Evolutionary conservation across 2,113 vertebrate genomes (phyloP).

Genomic region (Lycaon pictus): DNA sequence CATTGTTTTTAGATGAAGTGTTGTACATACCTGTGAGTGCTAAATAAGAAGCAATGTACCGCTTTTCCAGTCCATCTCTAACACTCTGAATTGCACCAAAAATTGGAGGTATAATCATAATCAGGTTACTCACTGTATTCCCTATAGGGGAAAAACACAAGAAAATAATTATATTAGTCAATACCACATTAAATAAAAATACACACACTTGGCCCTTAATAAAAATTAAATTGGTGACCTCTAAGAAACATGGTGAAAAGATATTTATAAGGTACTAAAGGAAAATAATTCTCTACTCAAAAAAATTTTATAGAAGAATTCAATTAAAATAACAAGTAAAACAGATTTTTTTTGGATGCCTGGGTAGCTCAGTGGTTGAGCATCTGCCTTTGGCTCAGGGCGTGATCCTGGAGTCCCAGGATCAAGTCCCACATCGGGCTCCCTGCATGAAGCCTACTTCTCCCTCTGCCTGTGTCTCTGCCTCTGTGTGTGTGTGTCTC

Average conservation of each 20-base stretch:
- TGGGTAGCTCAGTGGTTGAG: too few relatives aligned
- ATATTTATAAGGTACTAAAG: constrained; percentile 26
- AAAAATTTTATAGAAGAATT: constrained; percentile 37
- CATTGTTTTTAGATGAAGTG: constrained; percentile 5
- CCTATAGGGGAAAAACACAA: constrained; percentile 88
- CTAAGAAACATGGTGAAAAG: constrained; percentile 14
- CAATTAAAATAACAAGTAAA: constrained; percentile 62
- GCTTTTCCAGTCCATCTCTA: constrained; percentile 94
- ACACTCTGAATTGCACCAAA: constrained; percentile 95
- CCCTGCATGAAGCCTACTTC: too few relatives aligned
- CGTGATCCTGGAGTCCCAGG: too few relatives aligned
- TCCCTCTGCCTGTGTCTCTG: too few relatives aligned
- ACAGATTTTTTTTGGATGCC: neutral
- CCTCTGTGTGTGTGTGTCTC: too few relatives aligned
- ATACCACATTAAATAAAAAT: constrained; percentile 55
- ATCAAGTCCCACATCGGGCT: too few relatives aligned
- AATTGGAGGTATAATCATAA: constrained; percentile 98
- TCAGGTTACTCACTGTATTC: constrained; percentile 99
- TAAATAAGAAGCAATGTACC: constrained; percentile 95
- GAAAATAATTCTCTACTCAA: constrained; percentile 37
- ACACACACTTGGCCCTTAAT: constrained; percentile 3
- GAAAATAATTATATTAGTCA: constrained; percentile 59
- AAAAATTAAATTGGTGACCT: constrained; percentile 55
- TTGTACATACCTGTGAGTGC: constrained; percentile 94
- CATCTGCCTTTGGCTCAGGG: too few relatives aligned